Base-by-base conservation (phyloP, 37 sponge, comb jelly and placozoan species). In the Agelas oroides region DNA sequence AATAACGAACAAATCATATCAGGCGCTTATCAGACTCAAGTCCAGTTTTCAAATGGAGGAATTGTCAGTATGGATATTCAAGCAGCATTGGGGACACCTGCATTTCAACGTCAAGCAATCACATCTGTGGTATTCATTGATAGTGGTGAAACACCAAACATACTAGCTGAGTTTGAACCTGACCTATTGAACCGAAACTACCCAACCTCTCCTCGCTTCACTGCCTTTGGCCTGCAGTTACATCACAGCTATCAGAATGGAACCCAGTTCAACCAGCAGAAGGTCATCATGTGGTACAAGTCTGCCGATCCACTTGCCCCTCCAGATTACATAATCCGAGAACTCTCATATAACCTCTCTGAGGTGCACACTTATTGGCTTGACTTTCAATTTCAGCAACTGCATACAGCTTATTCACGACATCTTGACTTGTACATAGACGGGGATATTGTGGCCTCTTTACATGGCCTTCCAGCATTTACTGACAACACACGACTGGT, bases 111-210 rank as follows among this genome's bases (percentile, higher is more conserved):
- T 2, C 70, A 86, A 53, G 57, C 83, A 15, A 80, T 95, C 32
- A 89, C 93, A 38, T 77, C 90, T 20, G 73, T 92, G 19, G 76
- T 89, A 0, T 89, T 92, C 24, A 41, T 80, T 32, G 80, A 87
- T 34, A 82, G 73, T 65, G 68, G 74, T 23, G 2, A 1, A 70
- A 13, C 35, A 27, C 53, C 63, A n/a, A 46, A 77, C 61, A 40
- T 63, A 27, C n/a, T 37, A 16, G n/a, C 16, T 30, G 59, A 75
- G 32, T 64, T 76, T 14, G 60, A 31, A 28, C 73, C 54, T 11
- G 77, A 78, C 2, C 21, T 61, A 30, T 37, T 3, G 19, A 58
- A 81, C 18, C 71, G 66, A 0, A 73, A 72, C 11, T 90, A 61
- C 59, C 19, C 35, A 3, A 31, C 40, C 0, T 56, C 31, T 53